phyloP scores from a whole-genome alignment of 2,888 invertebrate species.

The Schizotus pectinicornis region DNA sequence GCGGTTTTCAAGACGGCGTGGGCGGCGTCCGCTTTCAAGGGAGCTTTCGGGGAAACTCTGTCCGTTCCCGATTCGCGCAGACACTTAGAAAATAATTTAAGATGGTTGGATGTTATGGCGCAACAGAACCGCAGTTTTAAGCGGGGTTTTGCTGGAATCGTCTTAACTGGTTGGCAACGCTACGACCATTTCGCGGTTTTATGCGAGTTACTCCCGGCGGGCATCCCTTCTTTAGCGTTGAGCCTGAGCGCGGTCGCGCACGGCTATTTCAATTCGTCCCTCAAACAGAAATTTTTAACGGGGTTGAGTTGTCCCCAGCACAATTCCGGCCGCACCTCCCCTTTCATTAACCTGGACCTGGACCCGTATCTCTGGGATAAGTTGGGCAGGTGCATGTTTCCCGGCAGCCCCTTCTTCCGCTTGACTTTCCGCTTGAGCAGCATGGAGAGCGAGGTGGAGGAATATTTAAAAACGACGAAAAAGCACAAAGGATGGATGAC shows the following conservation, averaged over 20 bases:
- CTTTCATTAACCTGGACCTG: constrained; percentile 65
- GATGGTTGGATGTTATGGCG: constrained; percentile 72
- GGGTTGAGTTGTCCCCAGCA: constrained; percentile 64
- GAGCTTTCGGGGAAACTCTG: constrained; percentile 74
- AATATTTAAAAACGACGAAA: constrained; percentile 53
- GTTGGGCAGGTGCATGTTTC: constrained; percentile 68
- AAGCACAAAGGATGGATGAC: constrained; percentile 69
- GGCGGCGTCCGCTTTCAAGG: constrained; percentile 79
- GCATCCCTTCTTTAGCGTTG: constrained; percentile 69
- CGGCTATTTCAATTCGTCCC: constrained; percentile 66
- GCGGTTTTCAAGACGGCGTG: constrained; percentile 72
- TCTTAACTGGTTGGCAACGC: constrained; percentile 67
- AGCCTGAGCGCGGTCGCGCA: constrained; percentile 66
- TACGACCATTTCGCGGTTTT: constrained; percentile 75
- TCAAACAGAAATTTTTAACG: constrained; percentile 58
- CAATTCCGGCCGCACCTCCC: constrained; percentile 45
- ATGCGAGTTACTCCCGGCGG: constrained; percentile 71
- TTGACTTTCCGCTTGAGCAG: constrained; percentile 59
- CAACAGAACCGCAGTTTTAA: constrained; percentile 64
- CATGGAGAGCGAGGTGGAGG: constrained; percentile 56
- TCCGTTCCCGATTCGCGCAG: constrained; percentile 70
- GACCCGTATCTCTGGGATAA: constrained; percentile 70
- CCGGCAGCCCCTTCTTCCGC: constrained; percentile 65
- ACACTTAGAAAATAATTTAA: constrained; percentile 73
- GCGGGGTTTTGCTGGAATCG: constrained; percentile 62